These are phyloP conservation scores for Harpagus bidentatus DNA, from an alignment of 2,113 vertebrate species.

Conservation along the genomic window DNA sequence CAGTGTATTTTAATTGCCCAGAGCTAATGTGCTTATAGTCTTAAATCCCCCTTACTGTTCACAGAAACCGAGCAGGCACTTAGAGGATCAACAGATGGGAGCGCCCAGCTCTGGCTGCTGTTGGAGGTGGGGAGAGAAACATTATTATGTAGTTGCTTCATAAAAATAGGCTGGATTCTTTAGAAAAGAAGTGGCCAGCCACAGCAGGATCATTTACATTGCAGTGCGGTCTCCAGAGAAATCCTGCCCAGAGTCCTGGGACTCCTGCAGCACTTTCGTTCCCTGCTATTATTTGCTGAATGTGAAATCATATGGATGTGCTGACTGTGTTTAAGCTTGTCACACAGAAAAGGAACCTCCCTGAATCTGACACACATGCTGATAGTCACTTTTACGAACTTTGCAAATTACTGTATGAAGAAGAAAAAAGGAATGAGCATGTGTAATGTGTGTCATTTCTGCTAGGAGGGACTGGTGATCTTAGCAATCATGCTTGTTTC, in stretches of 20 bases:
- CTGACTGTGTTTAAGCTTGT: neutral
- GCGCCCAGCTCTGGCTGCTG: neutral
- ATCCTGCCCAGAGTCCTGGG: neutral
- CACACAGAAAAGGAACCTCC: neutral
- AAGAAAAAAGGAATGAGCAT: neutral
- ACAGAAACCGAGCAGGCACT: neutral
- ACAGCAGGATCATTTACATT: neutral
- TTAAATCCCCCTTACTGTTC: neutral
- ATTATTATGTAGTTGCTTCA: neutral
- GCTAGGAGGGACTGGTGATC: neutral
- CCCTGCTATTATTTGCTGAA: neutral
- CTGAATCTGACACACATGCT: neutral
- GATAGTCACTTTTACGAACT: neutral
- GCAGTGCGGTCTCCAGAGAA: neutral
- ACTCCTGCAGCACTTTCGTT: neutral
- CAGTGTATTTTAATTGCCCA: conserved; percentile 25
- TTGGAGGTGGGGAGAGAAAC: neutral
- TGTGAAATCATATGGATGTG: neutral
- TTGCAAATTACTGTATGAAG: neutral
- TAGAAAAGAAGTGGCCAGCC: neutral
- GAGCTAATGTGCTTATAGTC: neutral
- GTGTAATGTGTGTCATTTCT: neutral
- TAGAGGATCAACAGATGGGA: neutral
- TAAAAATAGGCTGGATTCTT: neutral
- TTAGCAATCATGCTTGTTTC: neutral